phyloP scores from a whole-genome alignment of 2,113 vertebrate species.

The Tachysurus vachellii region DNA sequence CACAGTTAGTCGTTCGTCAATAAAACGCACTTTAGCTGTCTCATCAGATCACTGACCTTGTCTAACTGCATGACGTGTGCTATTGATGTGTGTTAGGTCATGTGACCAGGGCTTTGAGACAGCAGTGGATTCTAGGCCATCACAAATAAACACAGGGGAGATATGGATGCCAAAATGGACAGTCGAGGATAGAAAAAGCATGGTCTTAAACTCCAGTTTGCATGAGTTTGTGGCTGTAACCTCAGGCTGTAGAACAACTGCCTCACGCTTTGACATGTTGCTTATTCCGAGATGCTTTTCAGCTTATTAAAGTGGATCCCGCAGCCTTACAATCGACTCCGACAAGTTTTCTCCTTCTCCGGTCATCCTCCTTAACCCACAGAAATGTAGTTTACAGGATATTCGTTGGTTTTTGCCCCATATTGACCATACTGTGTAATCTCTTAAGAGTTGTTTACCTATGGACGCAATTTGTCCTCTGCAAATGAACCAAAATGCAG shows the following conservation, averaged over 20 bases:
- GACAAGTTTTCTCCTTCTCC: too few species aligned
- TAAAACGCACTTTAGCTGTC: conserved; percentile 11
- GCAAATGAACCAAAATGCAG: too few species aligned
- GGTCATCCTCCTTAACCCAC: neutral
- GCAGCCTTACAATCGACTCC: neutral
- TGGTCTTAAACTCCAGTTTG: neutral
- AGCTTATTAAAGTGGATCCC: neutral
- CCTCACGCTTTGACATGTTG: too few species aligned
- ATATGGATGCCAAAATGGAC: neutral
- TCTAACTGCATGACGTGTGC: neutral
- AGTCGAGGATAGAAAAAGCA: neutral
- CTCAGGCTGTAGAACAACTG: too few species aligned
- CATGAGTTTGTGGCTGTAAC: neutral
- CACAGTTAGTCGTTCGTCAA: neutral
- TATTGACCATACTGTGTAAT: too few species aligned
- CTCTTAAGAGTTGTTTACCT: too few species aligned
- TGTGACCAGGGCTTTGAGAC: neutral
- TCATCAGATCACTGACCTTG: conserved; percentile 1
- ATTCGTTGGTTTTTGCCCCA: too few species aligned
- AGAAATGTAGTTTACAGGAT: neutral
- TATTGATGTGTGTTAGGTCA: conserved; percentile 6
- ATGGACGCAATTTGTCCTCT: too few species aligned
- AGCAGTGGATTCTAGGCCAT: neutral
- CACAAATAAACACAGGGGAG: neutral
- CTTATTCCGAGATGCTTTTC: too few species aligned